Evolutionary conservation across 2,797 vertebrate species (phyloP), one percentile per base, ranked within the genome.

Genomic region (Allenopithecus nigroviridis): DNA sequence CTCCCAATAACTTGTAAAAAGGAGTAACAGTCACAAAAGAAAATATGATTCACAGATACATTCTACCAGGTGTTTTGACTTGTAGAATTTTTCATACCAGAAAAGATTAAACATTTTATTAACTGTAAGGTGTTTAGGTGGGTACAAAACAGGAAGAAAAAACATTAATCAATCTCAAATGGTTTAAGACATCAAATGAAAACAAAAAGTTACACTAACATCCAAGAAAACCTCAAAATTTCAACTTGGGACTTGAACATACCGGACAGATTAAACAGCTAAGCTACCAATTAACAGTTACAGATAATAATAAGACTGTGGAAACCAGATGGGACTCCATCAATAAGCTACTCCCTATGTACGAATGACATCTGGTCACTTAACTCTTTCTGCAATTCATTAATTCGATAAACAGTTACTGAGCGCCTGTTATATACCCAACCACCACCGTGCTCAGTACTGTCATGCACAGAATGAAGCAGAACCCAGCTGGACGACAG

Each of bases 121-220:
- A 93, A 90, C 57, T 72, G 0, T 84, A 94, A 53, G 13, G n/a
- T 80, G 39, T 36, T 93, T 84, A 87, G 64, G 39, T 81, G 22
- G 36, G 16, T 83, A 89, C 33, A 94, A 88, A 92, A 83, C 50
- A 83, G 21, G 55, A 90, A 28, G 26, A 53, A 33, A 87, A 33
- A 88, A 93, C 53, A 87, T 2, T 83, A 48, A 64, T 2, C 78
- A 43, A 64, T 94, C 36, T 80, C 86, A 95, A 91, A 81, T 92
- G 33, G 50, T 78, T 94, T 83, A 92, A 93, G 48, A 64, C 41
- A 94, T 74, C 88, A 92, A 75, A 86, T 92, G 81, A 76, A 96
- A 97, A 87, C 9, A 89, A 95, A 94, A 80, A 93, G 46, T 93
- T 61, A 93, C 11, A 91, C n/a, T 33, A 55, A 96, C 8, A 84